These are phyloP conservation scores for Polydesmus complanatus DNA, from an alignment of 2,888 invertebrate species.

Conservation along the genomic window DNA sequence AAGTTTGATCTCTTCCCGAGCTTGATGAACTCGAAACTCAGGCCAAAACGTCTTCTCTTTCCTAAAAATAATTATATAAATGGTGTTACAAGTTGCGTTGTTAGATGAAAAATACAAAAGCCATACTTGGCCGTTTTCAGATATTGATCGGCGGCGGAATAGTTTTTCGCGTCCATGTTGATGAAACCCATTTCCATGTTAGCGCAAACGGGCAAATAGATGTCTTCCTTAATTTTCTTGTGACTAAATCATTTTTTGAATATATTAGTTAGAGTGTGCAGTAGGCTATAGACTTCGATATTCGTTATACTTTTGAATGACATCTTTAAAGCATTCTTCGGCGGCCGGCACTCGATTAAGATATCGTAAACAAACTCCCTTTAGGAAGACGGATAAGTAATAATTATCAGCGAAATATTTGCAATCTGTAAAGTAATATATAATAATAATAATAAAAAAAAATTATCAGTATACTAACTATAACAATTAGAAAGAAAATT, in stretches of 20 bases:
- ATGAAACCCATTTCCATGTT: slow-evolving; percentile 11
- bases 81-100: too few relatives aligned
- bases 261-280: too few relatives aligned
- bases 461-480: background rate
- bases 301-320: slow-evolving; percentile 7
- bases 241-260: slow-evolving; percentile 1
- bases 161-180: slow-evolving; percentile 1
- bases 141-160: slow-evolving; percentile 1
- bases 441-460: background rate
- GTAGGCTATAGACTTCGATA: too few relatives aligned
- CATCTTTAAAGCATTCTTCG: slow-evolving; percentile 10
- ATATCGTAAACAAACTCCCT: slow-evolving; percentile 5
- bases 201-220: slow-evolving; percentile 1
- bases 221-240: slow-evolving; percentile 11
- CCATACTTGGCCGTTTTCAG: slow-evolving; percentile 11
- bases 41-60: slow-evolving; percentile 12
- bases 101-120: background rate
- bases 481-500: background rate
- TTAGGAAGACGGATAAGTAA: slow-evolving; percentile 3
- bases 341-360: background rate
- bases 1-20: slow-evolving; percentile 3
- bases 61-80: too few relatives aligned
- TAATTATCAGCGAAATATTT: slow-evolving; percentile 8
- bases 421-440: background rate
- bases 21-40: slow-evolving; percentile 7